These are phyloP conservation scores for Isurus oxyrinchus DNA, from an alignment of 2,113 vertebrate genomes.

Conservation along the genomic window DNA sequence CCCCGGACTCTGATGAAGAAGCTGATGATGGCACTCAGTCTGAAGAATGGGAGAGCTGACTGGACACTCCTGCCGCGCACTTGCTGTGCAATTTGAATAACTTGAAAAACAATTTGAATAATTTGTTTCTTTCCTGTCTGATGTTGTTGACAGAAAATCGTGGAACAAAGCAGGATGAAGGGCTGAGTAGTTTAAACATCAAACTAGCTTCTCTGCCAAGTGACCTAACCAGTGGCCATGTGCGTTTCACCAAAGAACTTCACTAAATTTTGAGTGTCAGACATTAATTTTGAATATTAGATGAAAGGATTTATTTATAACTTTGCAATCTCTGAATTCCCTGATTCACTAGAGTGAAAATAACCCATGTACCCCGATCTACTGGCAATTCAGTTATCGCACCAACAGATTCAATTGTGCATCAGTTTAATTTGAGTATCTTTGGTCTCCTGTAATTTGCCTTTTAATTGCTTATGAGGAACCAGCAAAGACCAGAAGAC, in stretches of 20 bases:
- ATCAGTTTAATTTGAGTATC: neutral
- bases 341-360: neutral
- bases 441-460: neutral
- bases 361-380: neutral
- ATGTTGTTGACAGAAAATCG: neutral
- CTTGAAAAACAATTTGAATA: neutral
- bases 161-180: neutral
- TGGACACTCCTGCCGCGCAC: no score
- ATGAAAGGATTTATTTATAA: neutral
- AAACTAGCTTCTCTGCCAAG: neutral
- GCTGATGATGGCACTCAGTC: slow-evolving; percentile 54
- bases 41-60: slow-evolving; percentile 62
- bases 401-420: neutral
- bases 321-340: neutral
- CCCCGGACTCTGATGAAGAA: slow-evolving; percentile 78
- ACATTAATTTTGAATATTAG: no score
- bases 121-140: neutral
- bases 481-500: neutral
- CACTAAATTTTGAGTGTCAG: no score
- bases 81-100: neutral
- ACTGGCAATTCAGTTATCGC: neutral
- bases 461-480: neutral
- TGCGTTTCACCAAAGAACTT: neutral
- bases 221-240: neutral
- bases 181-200: neutral